Evolutionary conservation across 2,888 invertebrate species (phyloP).

Genomic region (Branchipolynoe longqiensis): DNA sequence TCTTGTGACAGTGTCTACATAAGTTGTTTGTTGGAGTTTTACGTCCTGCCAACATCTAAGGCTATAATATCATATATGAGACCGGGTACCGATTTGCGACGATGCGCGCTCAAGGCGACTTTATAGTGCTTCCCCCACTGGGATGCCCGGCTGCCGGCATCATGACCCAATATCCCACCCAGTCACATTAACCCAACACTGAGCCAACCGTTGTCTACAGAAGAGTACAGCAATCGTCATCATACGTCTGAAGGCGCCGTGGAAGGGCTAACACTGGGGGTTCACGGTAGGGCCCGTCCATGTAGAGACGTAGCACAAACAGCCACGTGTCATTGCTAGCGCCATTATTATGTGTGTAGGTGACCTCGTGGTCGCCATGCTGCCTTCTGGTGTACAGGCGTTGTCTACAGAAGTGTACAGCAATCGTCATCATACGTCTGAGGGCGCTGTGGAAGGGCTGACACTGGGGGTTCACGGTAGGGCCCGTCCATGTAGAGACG

Average conservation of each 20-base stretch:
- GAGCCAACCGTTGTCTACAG: too few species aligned
- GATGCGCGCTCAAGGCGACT: too few species aligned
- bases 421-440: conserved; percentile 45
- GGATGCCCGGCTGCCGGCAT: too few species aligned
- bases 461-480: conserved; percentile 60
- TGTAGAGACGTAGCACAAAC: conserved; percentile 59
- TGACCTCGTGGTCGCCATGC: conserved; percentile 58
- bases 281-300: conserved; percentile 61
- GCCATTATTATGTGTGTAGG: conserved; percentile 63
- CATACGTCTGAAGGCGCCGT: conserved; percentile 44
- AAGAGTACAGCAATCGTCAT: conserved; percentile 58
- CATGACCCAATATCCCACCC: too few species aligned
- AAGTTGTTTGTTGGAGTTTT: too few species aligned
- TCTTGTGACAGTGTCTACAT: too few species aligned
- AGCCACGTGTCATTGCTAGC: conserved; percentile 58
- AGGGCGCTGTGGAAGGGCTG: conserved; percentile 61
- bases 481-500: conserved; percentile 61
- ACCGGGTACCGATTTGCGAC: too few species aligned
- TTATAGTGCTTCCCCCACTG: too few species aligned
- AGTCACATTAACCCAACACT: too few species aligned
- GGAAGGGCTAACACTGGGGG: conserved; percentile 61
- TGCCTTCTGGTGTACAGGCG: not conserved
- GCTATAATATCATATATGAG: too few species aligned
- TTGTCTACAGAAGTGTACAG: conserved; percentile 52
- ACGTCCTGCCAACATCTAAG: too few species aligned